Evolutionary conservation across 1,140 invertebrate species (phyloP).

Genomic region (Lepidostoma basale): DNA sequence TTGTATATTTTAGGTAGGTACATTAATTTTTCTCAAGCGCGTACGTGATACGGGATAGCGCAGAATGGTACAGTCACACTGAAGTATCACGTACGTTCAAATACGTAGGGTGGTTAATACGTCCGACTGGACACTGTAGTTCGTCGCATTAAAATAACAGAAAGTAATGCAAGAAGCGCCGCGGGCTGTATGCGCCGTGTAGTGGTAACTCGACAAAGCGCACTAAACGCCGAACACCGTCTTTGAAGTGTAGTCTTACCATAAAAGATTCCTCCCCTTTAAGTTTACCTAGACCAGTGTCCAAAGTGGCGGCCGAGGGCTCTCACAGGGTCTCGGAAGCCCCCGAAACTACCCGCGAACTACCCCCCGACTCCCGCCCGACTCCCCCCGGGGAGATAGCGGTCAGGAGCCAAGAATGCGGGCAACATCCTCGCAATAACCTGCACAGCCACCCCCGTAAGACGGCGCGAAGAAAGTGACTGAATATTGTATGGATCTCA

Average conservation of each 20-base stretch:
- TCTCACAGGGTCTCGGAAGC: neutral
- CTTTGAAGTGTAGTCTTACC: constrained; percentile 1
- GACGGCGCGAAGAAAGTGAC: constrained; percentile 5
- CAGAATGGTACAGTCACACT: too few species aligned
- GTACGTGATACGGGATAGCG: too few species aligned
- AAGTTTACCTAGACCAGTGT: constrained; percentile 26
- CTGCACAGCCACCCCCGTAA: neutral
- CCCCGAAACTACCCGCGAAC: too few species aligned
- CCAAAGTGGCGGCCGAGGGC: constrained; percentile 21
- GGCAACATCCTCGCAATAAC: constrained; percentile 14
- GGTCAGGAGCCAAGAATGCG: constrained; percentile 29
- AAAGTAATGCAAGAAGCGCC: too few species aligned
- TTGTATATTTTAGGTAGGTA: too few species aligned
- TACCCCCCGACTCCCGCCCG: neutral
- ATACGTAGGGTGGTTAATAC: too few species aligned
- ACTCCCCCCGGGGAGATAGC: neutral
- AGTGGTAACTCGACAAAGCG: constrained; percentile 5
- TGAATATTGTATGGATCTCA: constrained; percentile 20
- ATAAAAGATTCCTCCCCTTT: constrained; percentile 9
- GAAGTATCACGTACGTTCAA: too few species aligned
- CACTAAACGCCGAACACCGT: neutral
- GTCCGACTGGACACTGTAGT: too few species aligned
- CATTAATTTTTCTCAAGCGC: too few species aligned
- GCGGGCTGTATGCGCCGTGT: too few species aligned
- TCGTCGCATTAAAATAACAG: too few species aligned